Evolutionary conservation across 2,888 invertebrate species (phyloP).

Genomic region (Branchellion lobata): DNA sequence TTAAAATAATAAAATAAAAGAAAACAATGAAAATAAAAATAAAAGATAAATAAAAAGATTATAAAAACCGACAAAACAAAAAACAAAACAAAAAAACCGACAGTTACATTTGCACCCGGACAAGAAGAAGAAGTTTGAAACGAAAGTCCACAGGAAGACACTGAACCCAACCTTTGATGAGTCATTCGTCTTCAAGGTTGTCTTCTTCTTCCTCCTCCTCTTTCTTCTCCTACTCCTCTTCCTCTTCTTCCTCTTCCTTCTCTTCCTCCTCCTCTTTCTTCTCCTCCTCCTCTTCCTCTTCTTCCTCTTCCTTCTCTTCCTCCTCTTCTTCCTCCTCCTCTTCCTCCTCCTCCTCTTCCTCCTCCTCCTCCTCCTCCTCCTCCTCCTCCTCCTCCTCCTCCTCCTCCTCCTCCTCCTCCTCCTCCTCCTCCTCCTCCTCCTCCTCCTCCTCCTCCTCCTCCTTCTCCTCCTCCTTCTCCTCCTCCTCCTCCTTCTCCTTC

Average conservation of each 20-base stretch:
- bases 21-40: background rate
- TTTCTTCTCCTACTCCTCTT: no score
- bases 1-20: no score
- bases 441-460: conserved; percentile 1
- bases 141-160: conserved; percentile 98
- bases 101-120: conserved; percentile 93
- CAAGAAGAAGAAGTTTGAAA: conserved; percentile 99
- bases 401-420: background rate
- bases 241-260: no score
- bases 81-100: background rate
- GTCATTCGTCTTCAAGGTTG: conserved; percentile 94
- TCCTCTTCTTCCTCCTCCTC: background rate
- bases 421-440: background rate
- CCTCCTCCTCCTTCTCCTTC: no score
- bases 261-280: background rate
- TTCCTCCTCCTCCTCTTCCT: background rate
- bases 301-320: background rate
- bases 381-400: background rate
- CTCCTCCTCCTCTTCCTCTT: background rate
- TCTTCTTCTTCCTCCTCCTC: no score
- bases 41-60: background rate
- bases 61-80: background rate
- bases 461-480: no score
- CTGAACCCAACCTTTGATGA: conserved; percentile 97
- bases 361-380: background rate